Evolutionary conservation across 2,888 invertebrate species (phyloP), one percentile per base, ranked within the genome.

Genomic region (Zaprionus obscuricornis): DNA sequence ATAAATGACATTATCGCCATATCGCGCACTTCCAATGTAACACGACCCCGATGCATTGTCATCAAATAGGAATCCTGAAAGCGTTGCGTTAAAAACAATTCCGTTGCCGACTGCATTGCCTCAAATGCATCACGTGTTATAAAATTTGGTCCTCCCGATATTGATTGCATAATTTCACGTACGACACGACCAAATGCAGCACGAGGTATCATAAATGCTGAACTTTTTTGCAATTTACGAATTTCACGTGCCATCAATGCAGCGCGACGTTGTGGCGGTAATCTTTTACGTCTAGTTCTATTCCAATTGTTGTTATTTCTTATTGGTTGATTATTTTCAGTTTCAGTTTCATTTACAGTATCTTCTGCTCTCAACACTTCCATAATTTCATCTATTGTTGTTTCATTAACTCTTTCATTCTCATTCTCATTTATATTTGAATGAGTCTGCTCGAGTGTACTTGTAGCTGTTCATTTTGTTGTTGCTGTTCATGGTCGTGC

Each of bases 51-150:
- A 68, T 92, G 92, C 2, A 85, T 29, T 0, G 91, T 82, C 27
- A 91, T 82, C 33, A 90, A 58, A 18, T 90, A 72, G 0, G 90
- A 78, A 69, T 92, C 92, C 58, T 91, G 89, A 43, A 92, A 91
- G 22, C 91, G 87, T 66, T 90, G 89, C 0, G 89, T 88, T 0
- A 92, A 11, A 60, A 91, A 92, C 57, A 91, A 86, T 78, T 92
- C 92, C 0, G 89, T 55, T 1, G 92, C 84, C 70, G 91, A 90
- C 69, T 92, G 92, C 16, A 92, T 50, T 0, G 66, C 67, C 7
- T 36, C 49, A 24, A 66, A 10, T 0, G 66, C 66, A 3, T 20
- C 27, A 3, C 17, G 0, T n/a, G 60, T 60, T 4, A 66, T 33
- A 10, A 52, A 37, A 2, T 11, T n/a, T 0, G 24, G 0, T 0